phyloP scores from a whole-genome alignment of 1,140 invertebrate species.

The Linepithema humile region DNA sequence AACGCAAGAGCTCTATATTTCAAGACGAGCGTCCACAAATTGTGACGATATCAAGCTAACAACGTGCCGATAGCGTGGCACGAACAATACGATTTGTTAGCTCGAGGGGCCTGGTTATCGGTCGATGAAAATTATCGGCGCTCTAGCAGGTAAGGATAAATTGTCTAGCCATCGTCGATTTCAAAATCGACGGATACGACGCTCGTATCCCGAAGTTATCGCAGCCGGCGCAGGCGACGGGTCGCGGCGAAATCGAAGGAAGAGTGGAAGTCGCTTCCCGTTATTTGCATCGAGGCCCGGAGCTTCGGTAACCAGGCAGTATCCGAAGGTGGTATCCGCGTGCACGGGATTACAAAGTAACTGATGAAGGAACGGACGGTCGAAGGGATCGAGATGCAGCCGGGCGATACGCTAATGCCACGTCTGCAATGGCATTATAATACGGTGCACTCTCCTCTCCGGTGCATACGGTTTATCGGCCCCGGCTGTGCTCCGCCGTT shows the following conservation, averaged over 20 bases:
- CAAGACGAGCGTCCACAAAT: background rate
- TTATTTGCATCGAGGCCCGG: conserved; percentile 63
- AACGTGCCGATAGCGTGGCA: conserved; percentile 31
- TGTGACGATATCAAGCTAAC: conserved; percentile 5
- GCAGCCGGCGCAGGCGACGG: conserved; percentile 40
- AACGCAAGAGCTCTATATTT: background rate
- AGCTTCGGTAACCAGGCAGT: conserved; percentile 50
- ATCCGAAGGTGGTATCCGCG: conserved; percentile 63
- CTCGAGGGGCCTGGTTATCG: conserved; percentile 29
- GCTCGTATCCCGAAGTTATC: conserved; percentile 39
- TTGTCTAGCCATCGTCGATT: conserved; percentile 47
- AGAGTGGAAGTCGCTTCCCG: conserved; percentile 40
- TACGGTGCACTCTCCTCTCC: conserved; percentile 60
- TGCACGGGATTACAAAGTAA: conserved; percentile 59
- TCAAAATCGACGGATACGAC: conserved; percentile 27
- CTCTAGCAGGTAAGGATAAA: conserved; percentile 35
- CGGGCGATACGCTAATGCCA: conserved; percentile 73
- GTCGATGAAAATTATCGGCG: conserved; percentile 48
- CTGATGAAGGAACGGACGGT: conserved; percentile 66
- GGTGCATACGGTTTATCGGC: conserved; percentile 43
- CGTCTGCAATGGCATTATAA: conserved; percentile 73
- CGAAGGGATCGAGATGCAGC: conserved; percentile 68
- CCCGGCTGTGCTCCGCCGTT: background rate
- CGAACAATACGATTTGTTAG: conserved; percentile 39
- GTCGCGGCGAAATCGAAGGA: conserved; percentile 37